Evolutionary conservation across 2,888 invertebrate species (phyloP).

Genomic region (Hanleya hanleyi): DNA sequence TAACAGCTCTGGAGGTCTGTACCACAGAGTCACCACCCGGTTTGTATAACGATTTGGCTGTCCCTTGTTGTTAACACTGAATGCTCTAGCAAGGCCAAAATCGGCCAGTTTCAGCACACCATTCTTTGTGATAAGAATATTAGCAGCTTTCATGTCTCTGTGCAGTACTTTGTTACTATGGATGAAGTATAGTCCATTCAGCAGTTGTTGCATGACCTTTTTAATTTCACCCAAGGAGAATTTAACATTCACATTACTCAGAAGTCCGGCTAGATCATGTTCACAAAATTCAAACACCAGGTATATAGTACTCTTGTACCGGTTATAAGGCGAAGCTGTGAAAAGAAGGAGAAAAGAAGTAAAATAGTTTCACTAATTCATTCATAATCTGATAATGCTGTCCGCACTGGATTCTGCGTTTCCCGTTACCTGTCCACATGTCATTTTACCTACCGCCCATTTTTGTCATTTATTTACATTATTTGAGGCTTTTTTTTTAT

Average conservation of each 20-base stretch:
- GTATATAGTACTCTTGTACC: conserved; percentile 91
- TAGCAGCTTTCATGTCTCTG: conserved; percentile 98
- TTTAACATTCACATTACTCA: conserved; percentile 96
- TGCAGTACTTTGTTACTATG: conserved; percentile 85
- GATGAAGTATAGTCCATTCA: conserved; percentile 95
- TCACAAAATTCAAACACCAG: conserved; percentile 99
- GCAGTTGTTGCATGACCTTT: conserved; percentile 80
- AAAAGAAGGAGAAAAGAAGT: conserved; percentile 12
- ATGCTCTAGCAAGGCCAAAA: conserved; percentile 96
- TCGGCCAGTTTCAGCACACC: conserved; percentile 93
- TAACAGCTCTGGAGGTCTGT: conserved; percentile 78
- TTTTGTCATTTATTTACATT: no score
- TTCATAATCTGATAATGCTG: no score
- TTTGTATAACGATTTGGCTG: conserved; percentile 95
- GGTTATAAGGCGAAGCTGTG: conserved; percentile 80
- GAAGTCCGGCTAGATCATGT: conserved; percentile 96
- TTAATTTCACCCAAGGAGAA: conserved; percentile 98
- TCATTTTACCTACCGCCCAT: no score
- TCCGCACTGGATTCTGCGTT: no score
- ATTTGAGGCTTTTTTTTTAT: no score
- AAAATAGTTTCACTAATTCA: no score
- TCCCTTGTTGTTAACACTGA: conserved; percentile 90
- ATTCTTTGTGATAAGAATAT: conserved; percentile 96
- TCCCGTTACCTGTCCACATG: no score
- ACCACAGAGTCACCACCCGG: conserved; percentile 98